Base-by-base conservation (phyloP, 2,113 vertebrate species). In the Corythornis vintsioides region DNA sequence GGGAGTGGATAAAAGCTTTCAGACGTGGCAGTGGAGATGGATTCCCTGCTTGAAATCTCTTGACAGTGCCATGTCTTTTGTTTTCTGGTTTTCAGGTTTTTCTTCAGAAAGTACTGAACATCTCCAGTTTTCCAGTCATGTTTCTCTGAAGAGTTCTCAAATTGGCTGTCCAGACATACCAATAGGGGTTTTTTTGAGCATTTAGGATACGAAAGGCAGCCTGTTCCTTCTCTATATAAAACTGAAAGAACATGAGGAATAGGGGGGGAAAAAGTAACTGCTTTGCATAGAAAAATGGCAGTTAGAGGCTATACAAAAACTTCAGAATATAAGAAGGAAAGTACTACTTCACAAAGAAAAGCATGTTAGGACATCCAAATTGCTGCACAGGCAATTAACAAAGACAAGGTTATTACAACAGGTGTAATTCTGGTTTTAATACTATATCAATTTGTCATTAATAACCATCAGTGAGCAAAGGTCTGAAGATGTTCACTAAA, bases 261-360 rank as follows among this genome's bases (percentile, higher is more conserved):
- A 18, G 31, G 8, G 15, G 15, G 15, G 19, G 5, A 3, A 28
- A n/a, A 79, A 38, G 15, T 43, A 79, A 48, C 18, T 72, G 9
- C 73, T 95, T 94, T 89, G 78, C 78, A 76, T 56, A 55, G 71
- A 26, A 83, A 82, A 94, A 85, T 14, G 29, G n/a, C 40, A 88
- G 29, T 48, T 92, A 87, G 29, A 28, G 76, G 66, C 43, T n/a
- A 56, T 50, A 26, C 53, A 43, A 83, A 76, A 84, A 56, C 2
- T 31, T 29, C 40, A 57, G 47, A 83, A 74, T 66, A 24, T 38
- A 48, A 47, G 55, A 83, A 77, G 63, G 29, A 33, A 64, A 52
- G 6, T 56, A n/a, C 25, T 63, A 33, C 22, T 83, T 81, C 26
- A 52, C 24, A 76, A 86, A 92, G 74, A 71, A 73, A 89, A 61